Evolutionary conservation across 1,140 invertebrate species (phyloP).

Genomic region (Bombus turneri): DNA sequence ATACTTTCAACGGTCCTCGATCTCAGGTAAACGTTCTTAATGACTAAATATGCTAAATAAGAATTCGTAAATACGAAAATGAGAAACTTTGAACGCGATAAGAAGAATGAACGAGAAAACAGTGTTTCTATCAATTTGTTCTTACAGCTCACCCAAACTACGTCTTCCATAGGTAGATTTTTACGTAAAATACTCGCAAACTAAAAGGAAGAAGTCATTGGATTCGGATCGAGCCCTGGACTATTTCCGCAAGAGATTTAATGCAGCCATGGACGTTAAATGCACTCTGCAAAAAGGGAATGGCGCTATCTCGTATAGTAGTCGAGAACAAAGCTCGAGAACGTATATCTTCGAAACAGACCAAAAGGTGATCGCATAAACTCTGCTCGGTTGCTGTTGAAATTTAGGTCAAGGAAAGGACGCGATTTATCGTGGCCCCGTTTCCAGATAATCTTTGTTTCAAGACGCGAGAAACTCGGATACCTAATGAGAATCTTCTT

Average conservation of each 20-base stretch:
- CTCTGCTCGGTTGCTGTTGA: not conserved
- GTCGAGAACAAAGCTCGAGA: not conserved
- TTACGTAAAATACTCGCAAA: not conserved
- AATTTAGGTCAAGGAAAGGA: slow-evolving; percentile 38
- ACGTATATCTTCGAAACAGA: slow-evolving; percentile 11
- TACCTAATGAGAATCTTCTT: slow-evolving; percentile 15
- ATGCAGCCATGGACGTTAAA: slow-evolving; percentile 24
- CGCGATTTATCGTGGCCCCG: slow-evolving; percentile 44
- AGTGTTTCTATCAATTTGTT: not conserved
- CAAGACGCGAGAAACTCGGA: slow-evolving; percentile 11
- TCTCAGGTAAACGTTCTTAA: not conserved
- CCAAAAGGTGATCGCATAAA: slow-evolving; percentile 27
- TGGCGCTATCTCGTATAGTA: not conserved
- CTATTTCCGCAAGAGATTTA: slow-evolving; percentile 7
- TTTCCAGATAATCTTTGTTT: slow-evolving; percentile 32
- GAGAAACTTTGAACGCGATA: not conserved
- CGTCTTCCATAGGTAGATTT: not conserved
- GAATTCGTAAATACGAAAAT: not conserved
- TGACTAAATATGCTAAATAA: not conserved
- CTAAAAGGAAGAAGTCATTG: not conserved
- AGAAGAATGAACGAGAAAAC: not conserved
- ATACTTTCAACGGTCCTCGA: not conserved
- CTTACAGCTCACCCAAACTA: no score
- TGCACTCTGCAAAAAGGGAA: not conserved
- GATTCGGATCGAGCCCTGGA: not conserved